A percentile compares a stretch with the other conserved stretches of the same genome.
Evolutionary conservation across 1,140 invertebrate genomes (phyloP).

Genomic region (Philaenus spumarius): DNA sequence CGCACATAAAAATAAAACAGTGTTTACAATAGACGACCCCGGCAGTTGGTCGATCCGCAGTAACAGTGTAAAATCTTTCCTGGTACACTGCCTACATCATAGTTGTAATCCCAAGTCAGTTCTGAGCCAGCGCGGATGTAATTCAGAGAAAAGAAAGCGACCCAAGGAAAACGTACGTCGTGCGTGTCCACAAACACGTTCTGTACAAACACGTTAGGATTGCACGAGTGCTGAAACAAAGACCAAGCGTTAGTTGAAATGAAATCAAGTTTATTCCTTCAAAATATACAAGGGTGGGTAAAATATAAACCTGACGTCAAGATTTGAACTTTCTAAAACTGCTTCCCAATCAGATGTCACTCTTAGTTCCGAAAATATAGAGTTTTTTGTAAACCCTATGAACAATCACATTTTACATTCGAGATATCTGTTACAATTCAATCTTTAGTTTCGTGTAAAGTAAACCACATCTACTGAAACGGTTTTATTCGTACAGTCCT

Average conservation of each 20-base stretch:
- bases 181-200: slow-evolving; percentile 98
- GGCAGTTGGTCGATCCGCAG: slow-evolving; percentile 79
- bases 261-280: background rate
- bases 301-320: too few species aligned
- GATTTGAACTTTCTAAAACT: too few species aligned
- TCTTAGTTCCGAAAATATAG: too few species aligned
- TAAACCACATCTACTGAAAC: too few species aligned
- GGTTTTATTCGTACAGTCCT: too few species aligned
- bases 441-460: too few species aligned
- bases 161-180: slow-evolving; percentile 94
- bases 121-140: slow-evolving; percentile 89
- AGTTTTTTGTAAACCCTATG: too few species aligned
- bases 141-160: slow-evolving; percentile 87
- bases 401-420: too few species aligned
- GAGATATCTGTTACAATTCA: too few species aligned
- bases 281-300: background rate
- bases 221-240: slow-evolving; percentile 81
- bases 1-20: too few species aligned
- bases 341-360: too few species aligned
- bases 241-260: slow-evolving; percentile 22
- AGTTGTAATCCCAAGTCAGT: slow-evolving; percentile 97
- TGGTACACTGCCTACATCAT: slow-evolving; percentile 89
- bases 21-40: slow-evolving; percentile 76
- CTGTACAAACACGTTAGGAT: slow-evolving; percentile 94
- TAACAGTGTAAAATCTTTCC: slow-evolving; percentile 86